phyloP scores from a whole-genome alignment of 2,113 vertebrate species.

The Halichoerus grypus region DNA sequence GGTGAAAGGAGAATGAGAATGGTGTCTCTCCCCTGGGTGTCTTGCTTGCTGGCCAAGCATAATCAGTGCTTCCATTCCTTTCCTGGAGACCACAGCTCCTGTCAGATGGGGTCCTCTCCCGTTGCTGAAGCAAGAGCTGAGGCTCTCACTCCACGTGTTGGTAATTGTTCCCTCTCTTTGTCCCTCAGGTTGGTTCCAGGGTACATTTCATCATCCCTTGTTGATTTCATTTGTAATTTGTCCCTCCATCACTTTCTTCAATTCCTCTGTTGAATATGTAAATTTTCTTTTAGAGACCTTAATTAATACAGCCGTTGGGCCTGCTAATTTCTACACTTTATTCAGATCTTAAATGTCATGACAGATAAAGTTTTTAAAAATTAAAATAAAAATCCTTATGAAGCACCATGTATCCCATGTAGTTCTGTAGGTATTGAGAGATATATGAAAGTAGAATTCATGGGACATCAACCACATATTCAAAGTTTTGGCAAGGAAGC shows the following conservation, averaged over 20 bases:
- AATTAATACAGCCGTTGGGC: background rate
- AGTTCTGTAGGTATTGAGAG: background rate
- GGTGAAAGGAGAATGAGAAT: background rate
- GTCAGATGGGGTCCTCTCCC: accelerated
- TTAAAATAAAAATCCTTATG: background rate
- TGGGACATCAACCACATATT: background rate
- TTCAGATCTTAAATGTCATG: background rate
- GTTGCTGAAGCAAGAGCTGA: background rate
- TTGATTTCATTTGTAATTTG: background rate
- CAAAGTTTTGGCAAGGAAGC: background rate
- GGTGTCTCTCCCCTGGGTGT: background rate
- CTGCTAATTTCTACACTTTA: background rate
- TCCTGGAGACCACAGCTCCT: background rate
- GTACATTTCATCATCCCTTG: background rate
- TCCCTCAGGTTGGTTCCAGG: background rate
- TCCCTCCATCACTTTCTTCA: background rate
- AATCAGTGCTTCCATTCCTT: background rate
- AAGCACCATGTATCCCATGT: background rate
- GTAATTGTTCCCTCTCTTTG: background rate
- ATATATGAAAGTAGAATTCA: background rate
- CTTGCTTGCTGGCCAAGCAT: no score
- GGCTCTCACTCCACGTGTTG: background rate
- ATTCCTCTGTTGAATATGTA: background rate
- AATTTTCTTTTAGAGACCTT: background rate
- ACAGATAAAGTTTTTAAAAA: background rate